A percentile compares a stretch with the other conserved stretches of the same genome.
Evolutionary conservation across 2,113 vertebrate genomes (phyloP).

Genomic region (Arvicanthis niloticus): DNA sequence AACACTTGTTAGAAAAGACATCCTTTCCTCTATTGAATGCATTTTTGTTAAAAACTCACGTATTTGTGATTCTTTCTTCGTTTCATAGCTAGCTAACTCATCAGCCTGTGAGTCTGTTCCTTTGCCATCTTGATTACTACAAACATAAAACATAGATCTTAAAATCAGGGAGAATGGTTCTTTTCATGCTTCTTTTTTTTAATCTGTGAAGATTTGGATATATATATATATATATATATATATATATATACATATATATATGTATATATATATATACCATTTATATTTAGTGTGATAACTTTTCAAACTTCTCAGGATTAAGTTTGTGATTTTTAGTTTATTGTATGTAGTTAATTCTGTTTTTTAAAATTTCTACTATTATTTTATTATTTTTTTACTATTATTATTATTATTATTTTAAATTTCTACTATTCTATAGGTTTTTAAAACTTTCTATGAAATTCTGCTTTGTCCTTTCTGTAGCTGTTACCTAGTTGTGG

Average conservation of each 20-base stretch:
- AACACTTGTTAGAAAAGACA: neutral
- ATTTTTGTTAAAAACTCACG: neutral
- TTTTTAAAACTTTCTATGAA: neutral
- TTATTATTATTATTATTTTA: no score
- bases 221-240: no score
- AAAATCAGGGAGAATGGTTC: neutral
- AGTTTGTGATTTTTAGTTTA: neutral
- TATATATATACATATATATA: neutral
- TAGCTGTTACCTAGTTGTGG: neutral
- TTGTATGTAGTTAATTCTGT: neutral
- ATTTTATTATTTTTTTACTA: no score
- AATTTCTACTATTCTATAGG: neutral
- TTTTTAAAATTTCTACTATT: neutral
- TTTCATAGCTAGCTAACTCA: neutral
- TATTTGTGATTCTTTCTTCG: neutral
- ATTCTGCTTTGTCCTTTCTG: neutral
- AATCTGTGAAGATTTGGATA: neutral
- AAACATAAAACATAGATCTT: neutral
- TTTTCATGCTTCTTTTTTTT: neutral
- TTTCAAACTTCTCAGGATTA: neutral
- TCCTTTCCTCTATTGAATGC: neutral
- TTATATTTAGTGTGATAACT: neutral
- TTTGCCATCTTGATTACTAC: neutral
- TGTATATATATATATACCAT: neutral
- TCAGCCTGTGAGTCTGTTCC: neutral